Conservation (phyloP, 2,888 invertebrate species). For the Boloria euphrosyne region DNA sequence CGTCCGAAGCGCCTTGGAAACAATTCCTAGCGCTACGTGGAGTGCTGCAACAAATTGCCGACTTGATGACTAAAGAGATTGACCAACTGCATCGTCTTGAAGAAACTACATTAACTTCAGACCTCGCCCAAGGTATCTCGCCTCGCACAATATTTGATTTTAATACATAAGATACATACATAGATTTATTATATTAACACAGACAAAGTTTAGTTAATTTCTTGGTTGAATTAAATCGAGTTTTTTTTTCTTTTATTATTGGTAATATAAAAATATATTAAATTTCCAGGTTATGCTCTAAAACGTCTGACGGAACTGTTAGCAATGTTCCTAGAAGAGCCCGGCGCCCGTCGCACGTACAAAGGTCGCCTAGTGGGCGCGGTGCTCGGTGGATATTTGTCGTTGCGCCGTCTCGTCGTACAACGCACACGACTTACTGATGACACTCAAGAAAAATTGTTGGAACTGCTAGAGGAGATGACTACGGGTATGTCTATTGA, state of each 20-base stretch:
- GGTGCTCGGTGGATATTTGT: slow-evolving; percentile 96
- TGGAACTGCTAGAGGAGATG: slow-evolving; percentile 97
- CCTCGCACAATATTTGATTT: not conserved
- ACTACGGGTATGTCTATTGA: slow-evolving; percentile 86
- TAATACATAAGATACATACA: not conserved
- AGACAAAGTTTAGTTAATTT: too few species aligned
- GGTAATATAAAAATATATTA: not conserved
- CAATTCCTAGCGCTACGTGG: slow-evolving; percentile 95
- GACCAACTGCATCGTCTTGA: slow-evolving; percentile 93
- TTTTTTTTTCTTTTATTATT: not conserved
- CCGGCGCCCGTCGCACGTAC: slow-evolving; percentile 93
- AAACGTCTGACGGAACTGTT: slow-evolving; percentile 94
- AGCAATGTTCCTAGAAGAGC: slow-evolving; percentile 93
- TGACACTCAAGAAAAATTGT: slow-evolving; percentile 96
- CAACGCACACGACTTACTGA: slow-evolving; percentile 97
- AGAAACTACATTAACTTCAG: slow-evolving; percentile 95
- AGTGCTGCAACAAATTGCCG: slow-evolving; percentile 91
- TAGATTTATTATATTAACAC: too few species aligned
- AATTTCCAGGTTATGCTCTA: slow-evolving; percentile 88
- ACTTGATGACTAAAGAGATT: slow-evolving; percentile 93
- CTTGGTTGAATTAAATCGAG: too few species aligned
- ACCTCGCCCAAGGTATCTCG: slow-evolving; percentile 93
- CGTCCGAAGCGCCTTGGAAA: slow-evolving; percentile 94
- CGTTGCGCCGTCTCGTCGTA: slow-evolving; percentile 93
- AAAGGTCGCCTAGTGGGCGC: slow-evolving; percentile 94